Percentiles rank a stretch among this genome's conserved stretches.
Evolutionary conservation across 2,888 invertebrate species (phyloP).

Genomic region (Metallyticus violacea): DNA sequence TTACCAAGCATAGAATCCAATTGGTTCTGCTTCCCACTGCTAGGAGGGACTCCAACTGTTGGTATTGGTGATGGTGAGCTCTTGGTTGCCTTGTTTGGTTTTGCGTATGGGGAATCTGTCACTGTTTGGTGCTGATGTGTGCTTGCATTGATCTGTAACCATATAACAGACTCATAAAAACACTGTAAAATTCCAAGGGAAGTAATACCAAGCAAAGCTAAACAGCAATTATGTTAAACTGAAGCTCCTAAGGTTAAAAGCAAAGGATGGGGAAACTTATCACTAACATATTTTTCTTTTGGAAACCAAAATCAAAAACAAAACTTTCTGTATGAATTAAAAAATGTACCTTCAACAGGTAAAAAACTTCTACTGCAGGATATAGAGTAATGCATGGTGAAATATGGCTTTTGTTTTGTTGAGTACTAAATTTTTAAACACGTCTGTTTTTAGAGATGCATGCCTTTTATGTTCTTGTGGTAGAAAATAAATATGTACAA

Average conservation of each 20-base stretch:
- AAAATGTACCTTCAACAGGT: slow-evolving; percentile 18
- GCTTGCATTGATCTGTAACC: slow-evolving; percentile 56
- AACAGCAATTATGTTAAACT: background rate
- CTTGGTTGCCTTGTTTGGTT: slow-evolving; percentile 58
- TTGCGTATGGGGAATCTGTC: slow-evolving; percentile 67
- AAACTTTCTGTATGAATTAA: background rate
- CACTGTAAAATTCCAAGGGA: background rate
- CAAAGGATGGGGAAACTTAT: background rate
- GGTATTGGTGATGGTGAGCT: slow-evolving; percentile 58
- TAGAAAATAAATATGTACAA: background rate
- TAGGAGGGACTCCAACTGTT: slow-evolving; percentile 45
- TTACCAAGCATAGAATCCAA: slow-evolving; percentile 91
- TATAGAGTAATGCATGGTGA: background rate
- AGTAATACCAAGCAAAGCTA: background rate
- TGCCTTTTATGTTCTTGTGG: background rate
- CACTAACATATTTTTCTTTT: background rate
- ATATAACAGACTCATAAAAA: background rate
- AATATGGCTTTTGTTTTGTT: background rate
- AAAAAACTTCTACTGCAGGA: slow-evolving; percentile 11
- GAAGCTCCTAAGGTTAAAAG: background rate
- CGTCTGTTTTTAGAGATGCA: background rate
- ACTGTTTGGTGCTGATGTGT: slow-evolving; percentile 61
- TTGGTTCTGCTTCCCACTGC: slow-evolving; percentile 55
- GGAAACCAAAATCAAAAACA: background rate
- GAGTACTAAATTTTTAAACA: background rate